Percentiles rank a stretch among this genome's conserved stretches.
Evolutionary conservation across 2,113 vertebrate genomes (phyloP).

Genomic region (Peromyscus polionotus): DNA sequence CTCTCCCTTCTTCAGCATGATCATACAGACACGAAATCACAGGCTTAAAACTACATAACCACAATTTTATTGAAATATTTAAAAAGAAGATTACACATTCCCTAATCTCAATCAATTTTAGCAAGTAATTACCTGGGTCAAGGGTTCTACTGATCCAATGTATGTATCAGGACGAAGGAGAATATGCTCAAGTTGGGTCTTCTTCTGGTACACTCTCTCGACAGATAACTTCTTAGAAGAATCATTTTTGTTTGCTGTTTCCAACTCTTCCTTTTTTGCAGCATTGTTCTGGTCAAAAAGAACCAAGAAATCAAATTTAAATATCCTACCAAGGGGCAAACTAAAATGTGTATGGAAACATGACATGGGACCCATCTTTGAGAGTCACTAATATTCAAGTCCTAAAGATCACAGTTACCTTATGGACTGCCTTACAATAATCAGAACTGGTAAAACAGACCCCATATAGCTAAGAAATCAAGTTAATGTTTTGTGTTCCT

Average conservation of each 20-base stretch:
- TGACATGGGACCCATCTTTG: conserved; percentile 2
- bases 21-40: neutral
- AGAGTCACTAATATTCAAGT: conserved; percentile 21
- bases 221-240: conserved; percentile 96
- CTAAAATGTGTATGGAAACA: conserved; percentile 73
- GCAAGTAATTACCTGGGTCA: conserved; percentile 93
- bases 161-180: conserved; percentile 99
- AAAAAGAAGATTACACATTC: conserved; percentile 6
- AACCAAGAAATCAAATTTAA: conserved; percentile 83
- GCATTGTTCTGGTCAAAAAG: conserved; percentile 94
- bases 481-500: conserved; percentile 24
- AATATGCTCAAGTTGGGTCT: conserved; percentile 99
- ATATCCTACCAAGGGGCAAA: conserved; percentile 77
- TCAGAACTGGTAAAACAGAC: neutral
- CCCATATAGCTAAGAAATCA: neutral
- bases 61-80: neutral
- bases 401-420: neutral
- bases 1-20: neutral
- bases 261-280: conserved; percentile 93
- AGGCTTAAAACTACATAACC: neutral
- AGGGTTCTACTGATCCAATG: conserved; percentile 95
- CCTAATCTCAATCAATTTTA: conserved; percentile 41
- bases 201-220: conserved; percentile 99
- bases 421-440: neutral
- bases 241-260: conserved; percentile 92